A percentile compares a stretch with the other conserved stretches of the same genome.
Conservation (phyloP, 2,888 invertebrate genomes). For the Adineta ricciae region DNA sequence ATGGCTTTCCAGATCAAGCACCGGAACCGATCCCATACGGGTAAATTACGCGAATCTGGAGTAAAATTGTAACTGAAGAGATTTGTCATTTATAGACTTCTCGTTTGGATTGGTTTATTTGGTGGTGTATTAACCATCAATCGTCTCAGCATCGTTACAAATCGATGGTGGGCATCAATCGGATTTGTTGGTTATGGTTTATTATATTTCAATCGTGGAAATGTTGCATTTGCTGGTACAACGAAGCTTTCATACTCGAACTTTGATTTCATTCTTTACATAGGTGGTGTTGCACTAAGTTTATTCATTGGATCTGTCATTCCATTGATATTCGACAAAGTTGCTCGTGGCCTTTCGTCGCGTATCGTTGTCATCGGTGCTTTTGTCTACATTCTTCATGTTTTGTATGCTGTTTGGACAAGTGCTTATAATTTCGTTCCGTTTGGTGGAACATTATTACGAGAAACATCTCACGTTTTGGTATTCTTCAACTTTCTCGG, state of each 20-base stretch:
- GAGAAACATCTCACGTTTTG: conserved; percentile 39
- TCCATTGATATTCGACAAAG: conserved; percentile 42
- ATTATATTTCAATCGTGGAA: conserved; percentile 43
- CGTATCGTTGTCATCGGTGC: conserved; percentile 41
- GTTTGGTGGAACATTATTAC: conserved; percentile 46
- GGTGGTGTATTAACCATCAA: not conserved
- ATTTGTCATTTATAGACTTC: not conserved
- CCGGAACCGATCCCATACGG: conserved; percentile 47
- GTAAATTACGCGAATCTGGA: conserved; percentile 38
- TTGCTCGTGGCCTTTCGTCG: conserved; percentile 41
- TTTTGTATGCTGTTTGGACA: conserved; percentile 49
- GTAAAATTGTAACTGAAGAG: not conserved
- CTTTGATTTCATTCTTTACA: not conserved
- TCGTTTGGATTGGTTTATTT: conserved; percentile 8
- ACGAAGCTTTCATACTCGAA: not conserved
- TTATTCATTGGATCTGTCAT: conserved; percentile 45
- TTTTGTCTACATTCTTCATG: conserved; percentile 42
- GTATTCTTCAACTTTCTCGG: conserved; percentile 39
- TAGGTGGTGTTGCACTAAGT: conserved; percentile 44
- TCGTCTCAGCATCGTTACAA: not conserved
- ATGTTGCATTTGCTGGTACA: conserved; percentile 43
- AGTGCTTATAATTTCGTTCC: conserved; percentile 51
- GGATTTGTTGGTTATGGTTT: conserved; percentile 38
- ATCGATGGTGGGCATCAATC: conserved; percentile 41
- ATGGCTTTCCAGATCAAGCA: conserved; percentile 44